Evolutionary conservation across 92 coral and sea anemone genomes (phyloP).

Genomic region (Phenganax subtilis): DNA sequence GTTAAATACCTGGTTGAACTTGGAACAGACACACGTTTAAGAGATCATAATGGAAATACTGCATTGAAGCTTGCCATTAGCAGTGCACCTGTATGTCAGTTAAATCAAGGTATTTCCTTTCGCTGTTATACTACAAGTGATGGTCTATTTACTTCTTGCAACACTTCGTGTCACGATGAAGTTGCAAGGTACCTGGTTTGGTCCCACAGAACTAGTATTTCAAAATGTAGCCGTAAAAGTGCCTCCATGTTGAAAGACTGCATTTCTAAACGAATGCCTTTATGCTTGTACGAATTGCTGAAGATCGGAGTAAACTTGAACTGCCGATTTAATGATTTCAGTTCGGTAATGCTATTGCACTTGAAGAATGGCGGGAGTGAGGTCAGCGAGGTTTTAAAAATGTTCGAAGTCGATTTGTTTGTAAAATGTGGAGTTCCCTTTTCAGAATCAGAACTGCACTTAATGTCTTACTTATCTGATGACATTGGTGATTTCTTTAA

Average conservation of each 20-base stretch:
- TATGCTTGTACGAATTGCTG: not conserved
- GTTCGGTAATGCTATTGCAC: not conserved
- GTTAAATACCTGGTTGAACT: constrained; percentile 7
- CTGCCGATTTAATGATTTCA: not conserved
- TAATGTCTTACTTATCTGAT: constrained; percentile 47
- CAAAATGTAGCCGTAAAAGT: no score
- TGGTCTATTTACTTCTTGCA: no score
- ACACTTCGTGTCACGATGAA: no score
- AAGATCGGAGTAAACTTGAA: not conserved
- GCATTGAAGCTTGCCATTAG: not conserved
- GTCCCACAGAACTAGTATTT: no score
- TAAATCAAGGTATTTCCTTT: not conserved
- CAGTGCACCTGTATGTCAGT: not conserved
- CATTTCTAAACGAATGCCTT: no score
- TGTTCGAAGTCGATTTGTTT: constrained; percentile 16
- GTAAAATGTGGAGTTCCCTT: constrained; percentile 52
- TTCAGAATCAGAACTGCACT: constrained; percentile 53
- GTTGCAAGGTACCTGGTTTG: no score
- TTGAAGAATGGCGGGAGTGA: not conserved
- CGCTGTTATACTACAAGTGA: not conserved
- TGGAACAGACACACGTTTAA: not conserved
- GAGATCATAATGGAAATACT: not conserved
- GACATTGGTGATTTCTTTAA: constrained; percentile 15
- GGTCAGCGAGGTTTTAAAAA: no score
- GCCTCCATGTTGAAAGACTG: no score